Conservation (phyloP, 2,113 vertebrate species). For the Lagopus muta region DNA sequence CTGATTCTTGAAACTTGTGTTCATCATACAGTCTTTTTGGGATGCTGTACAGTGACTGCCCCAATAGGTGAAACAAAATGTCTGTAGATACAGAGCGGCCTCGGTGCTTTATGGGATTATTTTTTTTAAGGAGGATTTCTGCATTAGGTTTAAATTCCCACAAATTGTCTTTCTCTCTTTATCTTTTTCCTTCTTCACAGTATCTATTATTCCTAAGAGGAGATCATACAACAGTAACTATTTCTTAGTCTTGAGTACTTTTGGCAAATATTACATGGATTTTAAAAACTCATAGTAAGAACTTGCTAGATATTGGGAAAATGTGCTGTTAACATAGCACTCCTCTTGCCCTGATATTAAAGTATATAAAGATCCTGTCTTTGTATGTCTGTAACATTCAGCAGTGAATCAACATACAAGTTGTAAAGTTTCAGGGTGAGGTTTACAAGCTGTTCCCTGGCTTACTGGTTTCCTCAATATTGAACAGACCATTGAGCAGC, state of each 20-base stretch:
- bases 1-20: constrained; percentile 58
- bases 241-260: background rate
- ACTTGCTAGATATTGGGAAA: background rate
- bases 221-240: accelerated
- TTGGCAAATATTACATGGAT: background rate
- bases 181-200: background rate
- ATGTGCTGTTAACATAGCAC: background rate
- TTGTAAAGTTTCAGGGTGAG: background rate
- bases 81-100: constrained; percentile 42
- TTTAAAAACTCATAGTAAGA: background rate
- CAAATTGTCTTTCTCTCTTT: background rate
- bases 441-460: background rate
- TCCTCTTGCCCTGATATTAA: background rate
- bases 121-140: background rate
- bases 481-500: background rate
- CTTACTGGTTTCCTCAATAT: background rate
- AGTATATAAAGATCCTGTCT: background rate
- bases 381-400: background rate
- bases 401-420: background rate
- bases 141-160: background rate
- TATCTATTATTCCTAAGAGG: background rate
- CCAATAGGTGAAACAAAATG: constrained; percentile 67
- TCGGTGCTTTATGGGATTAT: constrained; percentile 17
- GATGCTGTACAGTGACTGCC: constrained; percentile 71
- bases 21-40: constrained; percentile 54